A percentile compares a stretch with the other conserved stretches of the same genome.
Conservation (phyloP, 2,797 vertebrate genomes). For the Pogoniulus pusillus region DNA sequence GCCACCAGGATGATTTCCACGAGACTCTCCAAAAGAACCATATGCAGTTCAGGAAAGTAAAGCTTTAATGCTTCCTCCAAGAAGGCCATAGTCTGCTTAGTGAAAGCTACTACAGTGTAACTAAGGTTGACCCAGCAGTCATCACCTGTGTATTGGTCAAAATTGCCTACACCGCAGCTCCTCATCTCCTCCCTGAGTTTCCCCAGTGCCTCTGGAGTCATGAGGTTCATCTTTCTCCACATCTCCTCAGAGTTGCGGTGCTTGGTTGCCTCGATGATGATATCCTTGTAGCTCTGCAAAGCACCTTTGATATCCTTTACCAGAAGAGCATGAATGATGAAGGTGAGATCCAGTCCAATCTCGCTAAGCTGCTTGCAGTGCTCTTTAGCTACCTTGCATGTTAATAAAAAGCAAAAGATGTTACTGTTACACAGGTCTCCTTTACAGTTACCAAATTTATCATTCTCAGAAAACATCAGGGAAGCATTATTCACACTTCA, state of each 20-base stretch:
- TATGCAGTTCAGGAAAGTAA: conserved; percentile 96
- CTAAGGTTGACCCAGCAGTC: conserved; percentile 99
- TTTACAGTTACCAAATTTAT: not conserved
- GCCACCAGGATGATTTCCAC: conserved; percentile 94
- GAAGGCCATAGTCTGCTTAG: conserved; percentile 98
- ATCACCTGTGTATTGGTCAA: conserved; percentile 94
- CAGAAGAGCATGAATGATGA: conserved; percentile 91
- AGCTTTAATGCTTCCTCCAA: conserved; percentile 95
- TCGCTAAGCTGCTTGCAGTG: conserved; percentile 95
- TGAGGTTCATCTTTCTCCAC: conserved; percentile 98
- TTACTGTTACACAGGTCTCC: not conserved
- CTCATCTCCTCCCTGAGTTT: conserved; percentile 97
- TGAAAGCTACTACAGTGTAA: conserved; percentile 97
- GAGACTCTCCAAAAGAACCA: conserved; percentile 96
- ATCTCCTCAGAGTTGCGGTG: conserved; percentile 99
- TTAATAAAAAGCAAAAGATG: not conserved
- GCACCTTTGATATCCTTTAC: conserved; percentile 93
- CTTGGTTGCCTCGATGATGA: conserved; percentile 97
- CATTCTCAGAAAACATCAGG: not conserved
- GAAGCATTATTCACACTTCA: not conserved
- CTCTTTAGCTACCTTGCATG: conserved; percentile 91
- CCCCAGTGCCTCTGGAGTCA: conserved; percentile 93
- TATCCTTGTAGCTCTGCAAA: conserved; percentile 93
- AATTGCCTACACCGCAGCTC: conserved; percentile 84
- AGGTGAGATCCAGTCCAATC: conserved; percentile 96